These are phyloP conservation scores for Drosophila cyrtoloma DNA, from an alignment of 2,888 invertebrate species.

Conservation along the genomic window DNA sequence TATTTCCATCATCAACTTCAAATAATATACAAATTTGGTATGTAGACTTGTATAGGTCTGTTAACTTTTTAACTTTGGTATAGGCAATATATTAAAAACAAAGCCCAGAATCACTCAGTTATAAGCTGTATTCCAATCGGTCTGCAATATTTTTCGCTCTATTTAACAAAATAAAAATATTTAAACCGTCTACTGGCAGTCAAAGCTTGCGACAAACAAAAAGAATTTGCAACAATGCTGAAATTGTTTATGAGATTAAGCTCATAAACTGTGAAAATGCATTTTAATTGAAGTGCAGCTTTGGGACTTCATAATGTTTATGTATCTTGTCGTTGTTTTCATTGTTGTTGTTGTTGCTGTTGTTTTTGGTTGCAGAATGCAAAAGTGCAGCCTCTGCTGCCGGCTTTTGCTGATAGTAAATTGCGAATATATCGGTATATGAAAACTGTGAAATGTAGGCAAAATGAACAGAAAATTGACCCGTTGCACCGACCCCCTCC, in stretches of 20 bases:
- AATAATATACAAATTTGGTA: neutral
- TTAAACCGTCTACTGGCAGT: constrained; percentile 61
- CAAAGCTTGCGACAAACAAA: constrained; percentile 48
- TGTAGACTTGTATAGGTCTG: neutral
- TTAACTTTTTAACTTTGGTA: neutral
- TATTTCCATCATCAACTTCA: neutral
- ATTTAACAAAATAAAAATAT: constrained; percentile 24
- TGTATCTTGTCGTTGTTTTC: constrained; percentile 30
- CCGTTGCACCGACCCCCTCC: neutral
- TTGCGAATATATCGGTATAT: constrained; percentile 67
- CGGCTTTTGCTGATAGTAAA: constrained; percentile 68
- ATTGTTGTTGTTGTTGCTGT: constrained; percentile 35
- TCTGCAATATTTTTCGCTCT: neutral
- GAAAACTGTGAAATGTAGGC: constrained; percentile 60
- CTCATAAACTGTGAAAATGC: constrained; percentile 84
- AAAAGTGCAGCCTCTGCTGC: constrained; percentile 15
- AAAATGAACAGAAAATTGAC: constrained; percentile 60
- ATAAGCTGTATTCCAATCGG: neutral
- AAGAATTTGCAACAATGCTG: constrained; percentile 60
- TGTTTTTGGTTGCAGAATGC: constrained; percentile 24
- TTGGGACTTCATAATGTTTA: constrained; percentile 80
- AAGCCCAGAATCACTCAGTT: neutral
- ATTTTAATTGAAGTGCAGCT: constrained; percentile 85
- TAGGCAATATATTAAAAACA: neutral
- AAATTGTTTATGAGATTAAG: constrained; percentile 82